Base-by-base conservation (phyloP, 2,797 vertebrate species). In the Pygocentrus nattereri region DNA sequence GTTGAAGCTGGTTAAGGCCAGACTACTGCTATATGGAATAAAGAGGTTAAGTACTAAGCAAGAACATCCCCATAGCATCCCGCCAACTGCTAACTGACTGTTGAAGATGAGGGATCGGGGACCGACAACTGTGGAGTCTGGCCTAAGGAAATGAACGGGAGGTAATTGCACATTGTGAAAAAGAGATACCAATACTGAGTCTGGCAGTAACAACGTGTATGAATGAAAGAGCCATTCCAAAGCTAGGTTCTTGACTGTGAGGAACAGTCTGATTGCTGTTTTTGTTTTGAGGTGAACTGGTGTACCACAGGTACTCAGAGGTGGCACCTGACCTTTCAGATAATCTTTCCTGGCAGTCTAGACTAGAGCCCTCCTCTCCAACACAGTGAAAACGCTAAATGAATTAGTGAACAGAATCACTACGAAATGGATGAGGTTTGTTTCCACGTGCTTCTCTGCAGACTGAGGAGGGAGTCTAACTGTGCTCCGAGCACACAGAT, bases 11-110 rank as follows among this genome's bases (percentile, higher is more conserved):
- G 49, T 72, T 12, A 31, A 27, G 61, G 71, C 50, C 80, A 76
- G 84, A 87, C 74, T 64, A 78, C 84, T 90, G 86, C 84, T 84
- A 67, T 79, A 85, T 18, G 61, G 83, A 76, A 84, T 85, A 84
- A 81, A 86, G 88, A 92, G 87, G 87, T 93, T 94, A 94, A 94
- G 94, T 94, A 94, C 94, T 91, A 92, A 90, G 88, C 89, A 91
- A 90, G 73, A 88, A 90, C 77, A 85, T n/a, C 84, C 88, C 90
- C 78, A 88, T 85, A 88, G 77, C 31, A 21, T 68, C 27, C 56
- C 41, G 44, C 19, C 21, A 56, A 41, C 47, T n/a, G n/a, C 30
- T n/a, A 54, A 76, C 12, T 25, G 50, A 21, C 56, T 31, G 70
- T 78, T 6, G 4, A 78, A 62, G 67, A 78, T 30, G 64, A 62